Base-by-base conservation (phyloP, 1,140 invertebrate genomes). In the Neodiprion pinetum region DNA sequence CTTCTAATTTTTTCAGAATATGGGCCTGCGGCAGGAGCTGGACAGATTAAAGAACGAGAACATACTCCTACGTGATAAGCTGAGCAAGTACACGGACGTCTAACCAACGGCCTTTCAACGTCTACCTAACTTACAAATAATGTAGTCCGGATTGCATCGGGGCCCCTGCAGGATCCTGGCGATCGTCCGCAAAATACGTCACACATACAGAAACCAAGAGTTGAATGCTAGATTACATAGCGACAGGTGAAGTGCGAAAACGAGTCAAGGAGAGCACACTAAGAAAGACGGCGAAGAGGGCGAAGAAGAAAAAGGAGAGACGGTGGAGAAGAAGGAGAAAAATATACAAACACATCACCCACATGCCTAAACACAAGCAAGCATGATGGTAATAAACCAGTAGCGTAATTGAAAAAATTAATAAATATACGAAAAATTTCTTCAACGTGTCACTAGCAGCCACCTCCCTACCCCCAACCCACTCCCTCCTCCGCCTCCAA, bases 31-130 rank as follows among this genome's bases (percentile, higher is more conserved):
- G 83, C 94, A 95, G 89, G 95, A 96, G 87, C 89, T 96, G 84
- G 95, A 96, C 87, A 91, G 95, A 87, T 89, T 97, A 86, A 95
- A 96, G 90, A 96, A 96, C 88, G 96, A 98, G 90, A 98, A 97
- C 87, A 91, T 94, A 87, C 91, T 95, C 84, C 91, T 97, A 81
- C 94, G 95, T 84, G 94, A 96, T 85, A 93, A 95, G 90, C 89
- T 97, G 86, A 93, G 94, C 82, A 95, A 95, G 90, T 95, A 93
- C 90, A 93, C 94, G 88, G 94, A 95, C 85, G 93, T 94, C 83
- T 95, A 94, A 93, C 87, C 77, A 83, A 82, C 78, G 72, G 73
- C 70, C 73, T 53, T 77, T 73, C 69, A 76, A 61, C n/a, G 53
- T 67, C 72, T 71, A 71, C 66, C 48, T 70, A 12, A 70, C 68